Evolutionary conservation across 2,888 invertebrate species (phyloP).

Genomic region (Pollenia labialis): DNA sequence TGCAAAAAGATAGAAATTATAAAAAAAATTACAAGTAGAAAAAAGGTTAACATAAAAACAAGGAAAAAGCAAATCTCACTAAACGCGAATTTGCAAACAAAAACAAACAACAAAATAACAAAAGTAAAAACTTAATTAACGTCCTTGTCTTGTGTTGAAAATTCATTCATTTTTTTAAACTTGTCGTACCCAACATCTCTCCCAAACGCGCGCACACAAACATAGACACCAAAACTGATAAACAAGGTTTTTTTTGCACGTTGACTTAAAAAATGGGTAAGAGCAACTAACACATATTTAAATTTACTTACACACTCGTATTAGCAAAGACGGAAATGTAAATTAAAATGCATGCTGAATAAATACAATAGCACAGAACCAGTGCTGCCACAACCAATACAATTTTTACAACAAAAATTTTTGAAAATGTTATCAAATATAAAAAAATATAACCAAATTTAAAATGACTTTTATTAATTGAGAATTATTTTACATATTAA

Average conservation of each 20-base stretch:
- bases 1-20: slow-evolving; percentile 2
- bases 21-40: slow-evolving; percentile 2
- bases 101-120: slow-evolving; percentile 64
- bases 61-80: neutral
- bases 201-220: neutral
- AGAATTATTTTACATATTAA: no score
- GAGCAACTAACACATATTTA: neutral
- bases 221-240: neutral
- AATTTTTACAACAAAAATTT: no score
- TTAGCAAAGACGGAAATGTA: slow-evolving; percentile 31
- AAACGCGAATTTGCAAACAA: slow-evolving; percentile 60
- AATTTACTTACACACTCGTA: neutral
- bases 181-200: neutral
- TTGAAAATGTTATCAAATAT: no score
- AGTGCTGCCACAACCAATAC: no score
- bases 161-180: slow-evolving; percentile 56
- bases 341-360: slow-evolving; percentile 32
- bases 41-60: slow-evolving; percentile 21
- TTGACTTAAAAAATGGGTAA: slow-evolving; percentile 69
- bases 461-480: no score
- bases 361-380: neutral
- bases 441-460: no score
- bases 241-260: neutral
- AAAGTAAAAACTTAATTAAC: slow-evolving; percentile 53
- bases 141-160: slow-evolving; percentile 64